Percentiles rank a stretch among this genome's conserved stretches.
These are phyloP conservation scores for Agrochola lychnidis DNA, from an alignment of 2,888 invertebrate genomes.

Conservation along the genomic window DNA sequence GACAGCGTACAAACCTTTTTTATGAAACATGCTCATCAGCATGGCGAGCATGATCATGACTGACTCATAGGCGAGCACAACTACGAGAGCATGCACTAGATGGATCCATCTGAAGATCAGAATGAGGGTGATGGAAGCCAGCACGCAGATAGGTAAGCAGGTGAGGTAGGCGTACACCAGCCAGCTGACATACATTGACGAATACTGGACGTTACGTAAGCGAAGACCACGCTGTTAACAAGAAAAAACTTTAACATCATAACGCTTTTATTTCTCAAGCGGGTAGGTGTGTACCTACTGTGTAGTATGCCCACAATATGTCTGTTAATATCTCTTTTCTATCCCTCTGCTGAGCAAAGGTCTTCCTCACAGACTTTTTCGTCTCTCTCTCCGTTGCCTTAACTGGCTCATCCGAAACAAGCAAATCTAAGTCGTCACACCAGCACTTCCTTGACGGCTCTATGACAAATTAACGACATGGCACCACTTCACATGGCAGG, in stretches of 20 bases:
- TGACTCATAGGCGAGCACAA: slow-evolving; percentile 78
- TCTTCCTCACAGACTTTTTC: background rate
- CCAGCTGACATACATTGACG: slow-evolving; percentile 82
- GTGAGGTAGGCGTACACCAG: slow-evolving; percentile 79
- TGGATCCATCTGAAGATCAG: slow-evolving; percentile 86
- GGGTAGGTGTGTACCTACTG: too few species aligned
- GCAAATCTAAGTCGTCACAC: background rate
- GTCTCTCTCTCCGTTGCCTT: background rate
- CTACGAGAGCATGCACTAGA: slow-evolving; percentile 75
- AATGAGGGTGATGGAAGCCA: slow-evolving; percentile 79
- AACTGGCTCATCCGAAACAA: background rate
- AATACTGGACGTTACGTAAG: slow-evolving; percentile 79
- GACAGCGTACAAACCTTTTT: slow-evolving; percentile 70
- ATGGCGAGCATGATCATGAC: slow-evolving; percentile 82
- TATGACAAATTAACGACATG: background rate
- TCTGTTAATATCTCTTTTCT: background rate
- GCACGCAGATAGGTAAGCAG: slow-evolving; percentile 78
- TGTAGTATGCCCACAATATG: too few species aligned
- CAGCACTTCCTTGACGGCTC: background rate
- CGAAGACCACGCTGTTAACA: slow-evolving; percentile 77
- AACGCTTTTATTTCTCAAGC: background rate
- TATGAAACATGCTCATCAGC: slow-evolving; percentile 85
- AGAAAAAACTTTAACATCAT: background rate
- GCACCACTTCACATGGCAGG: background rate
- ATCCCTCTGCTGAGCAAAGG: background rate